A percentile compares a stretch with the other conserved stretches of the same genome.
Evolutionary conservation across 2,797 vertebrate species (phyloP).

Genomic region (Novumbra hubbsi): DNA sequence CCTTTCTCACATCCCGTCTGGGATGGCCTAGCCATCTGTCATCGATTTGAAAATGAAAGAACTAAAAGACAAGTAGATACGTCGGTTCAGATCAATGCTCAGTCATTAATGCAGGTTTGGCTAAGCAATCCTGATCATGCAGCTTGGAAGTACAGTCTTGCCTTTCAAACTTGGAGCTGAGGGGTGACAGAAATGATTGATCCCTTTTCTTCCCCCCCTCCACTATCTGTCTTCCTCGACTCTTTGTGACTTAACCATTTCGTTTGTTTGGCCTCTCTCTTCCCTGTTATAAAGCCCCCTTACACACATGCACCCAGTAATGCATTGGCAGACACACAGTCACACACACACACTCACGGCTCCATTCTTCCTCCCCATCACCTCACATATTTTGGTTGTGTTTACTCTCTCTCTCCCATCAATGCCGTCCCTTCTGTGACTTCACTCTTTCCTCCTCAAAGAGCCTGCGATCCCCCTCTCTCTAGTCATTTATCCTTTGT

Average conservation of each 20-base stretch:
- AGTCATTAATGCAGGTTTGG: slow-evolving; percentile 78
- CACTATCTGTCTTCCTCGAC: slow-evolving; percentile 58
- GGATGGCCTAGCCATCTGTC: slow-evolving; percentile 69
- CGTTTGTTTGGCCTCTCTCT: slow-evolving; percentile 49
- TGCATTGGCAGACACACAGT: background rate
- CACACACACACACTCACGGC: background rate
- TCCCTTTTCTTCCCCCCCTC: slow-evolving; percentile 59
- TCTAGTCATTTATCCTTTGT: slow-evolving; percentile 60
- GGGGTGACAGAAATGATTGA: slow-evolving; percentile 77
- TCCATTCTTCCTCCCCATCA: slow-evolving; percentile 9
- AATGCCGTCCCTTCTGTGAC: slow-evolving; percentile 33
- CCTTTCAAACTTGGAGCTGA: slow-evolving; percentile 69
- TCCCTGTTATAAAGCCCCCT: slow-evolving; percentile 34
- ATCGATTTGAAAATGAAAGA: slow-evolving; percentile 80
- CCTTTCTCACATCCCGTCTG: slow-evolving; percentile 65
- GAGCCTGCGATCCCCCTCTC: slow-evolving; percentile 43
- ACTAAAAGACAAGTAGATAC: slow-evolving; percentile 63
- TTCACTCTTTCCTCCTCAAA: slow-evolving; percentile 14
- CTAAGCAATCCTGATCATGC: slow-evolving; percentile 76
- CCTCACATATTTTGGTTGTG: slow-evolving; percentile 1
- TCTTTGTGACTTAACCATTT: slow-evolving; percentile 58
- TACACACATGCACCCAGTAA: background rate
- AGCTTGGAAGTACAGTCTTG: slow-evolving; percentile 75
- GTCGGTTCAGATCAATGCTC: slow-evolving; percentile 73
- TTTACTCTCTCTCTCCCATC: background rate